A percentile compares a stretch with the other conserved stretches of the same genome.
These are phyloP conservation scores for Ennomos fuscantarius DNA, from an alignment of 2,888 invertebrate genomes.

Conservation along the genomic window DNA sequence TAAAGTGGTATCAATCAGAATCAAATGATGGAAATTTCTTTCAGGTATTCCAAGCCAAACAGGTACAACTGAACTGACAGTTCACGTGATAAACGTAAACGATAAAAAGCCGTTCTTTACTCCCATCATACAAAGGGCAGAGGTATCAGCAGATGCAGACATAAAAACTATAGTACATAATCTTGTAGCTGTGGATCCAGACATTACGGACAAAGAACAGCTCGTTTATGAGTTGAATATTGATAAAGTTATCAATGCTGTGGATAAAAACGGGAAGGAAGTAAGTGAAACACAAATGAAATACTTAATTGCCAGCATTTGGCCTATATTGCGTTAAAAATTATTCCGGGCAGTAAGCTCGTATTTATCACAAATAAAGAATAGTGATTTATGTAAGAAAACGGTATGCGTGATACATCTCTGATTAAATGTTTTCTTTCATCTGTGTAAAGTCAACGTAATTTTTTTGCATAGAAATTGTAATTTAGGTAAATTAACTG, in stretches of 20 bases:
- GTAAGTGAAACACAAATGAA: slow-evolving; percentile 58
- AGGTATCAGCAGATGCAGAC: slow-evolving; percentile 92
- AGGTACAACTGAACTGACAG: slow-evolving; percentile 91
- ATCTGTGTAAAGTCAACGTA: too few relatives aligned
- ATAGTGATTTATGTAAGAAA: too few relatives aligned
- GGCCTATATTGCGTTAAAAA: too few relatives aligned
- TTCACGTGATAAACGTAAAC: slow-evolving; percentile 93
- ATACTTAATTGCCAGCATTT: too few relatives aligned
- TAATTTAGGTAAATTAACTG: too few relatives aligned
- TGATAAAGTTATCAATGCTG: slow-evolving; percentile 90
- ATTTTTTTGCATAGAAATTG: not conserved
- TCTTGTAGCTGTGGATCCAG: slow-evolving; percentile 91
- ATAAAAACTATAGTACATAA: slow-evolving; percentile 89
- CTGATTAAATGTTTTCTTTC: too few relatives aligned
- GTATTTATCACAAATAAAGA: too few relatives aligned
- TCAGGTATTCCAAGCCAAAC: slow-evolving; percentile 91
- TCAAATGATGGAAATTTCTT: too few relatives aligned
- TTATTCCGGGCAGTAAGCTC: too few relatives aligned
- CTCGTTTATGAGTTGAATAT: slow-evolving; percentile 87
- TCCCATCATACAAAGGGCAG: slow-evolving; percentile 91
- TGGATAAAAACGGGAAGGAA: slow-evolving; percentile 93
- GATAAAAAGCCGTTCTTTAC: slow-evolving; percentile 94
- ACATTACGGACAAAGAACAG: slow-evolving; percentile 88
- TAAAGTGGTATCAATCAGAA: too few relatives aligned
- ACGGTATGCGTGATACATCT: too few relatives aligned